Evolutionary conservation across 2,888 invertebrate genomes (phyloP).

Genomic region (Coecobrya sp.): DNA sequence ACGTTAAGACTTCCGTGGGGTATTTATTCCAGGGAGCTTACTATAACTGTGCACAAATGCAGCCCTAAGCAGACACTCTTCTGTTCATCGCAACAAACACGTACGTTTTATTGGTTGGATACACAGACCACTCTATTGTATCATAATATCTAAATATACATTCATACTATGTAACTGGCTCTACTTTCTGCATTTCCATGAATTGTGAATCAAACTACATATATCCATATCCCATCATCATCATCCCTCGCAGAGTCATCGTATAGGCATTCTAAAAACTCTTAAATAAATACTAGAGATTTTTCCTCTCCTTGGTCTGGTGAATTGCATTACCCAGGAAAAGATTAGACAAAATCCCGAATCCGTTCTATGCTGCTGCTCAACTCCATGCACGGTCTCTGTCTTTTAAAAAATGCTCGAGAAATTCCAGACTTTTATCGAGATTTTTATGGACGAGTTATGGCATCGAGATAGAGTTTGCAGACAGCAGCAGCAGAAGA

Average conservation of each 20-base stretch:
- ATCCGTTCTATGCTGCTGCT: slow-evolving; percentile 35
- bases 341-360: slow-evolving; percentile 75
- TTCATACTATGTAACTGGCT: neutral
- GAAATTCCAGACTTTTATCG: slow-evolving; percentile 78
- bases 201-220: slow-evolving; percentile 63
- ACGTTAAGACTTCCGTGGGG: slow-evolving; percentile 43
- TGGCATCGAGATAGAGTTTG: slow-evolving; percentile 65
- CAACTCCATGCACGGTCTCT: neutral
- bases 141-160: slow-evolving; percentile 34
- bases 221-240: slow-evolving; percentile 39
- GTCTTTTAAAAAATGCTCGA: slow-evolving; percentile 55
- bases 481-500: slow-evolving; percentile 44
- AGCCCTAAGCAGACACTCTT: slow-evolving; percentile 38
- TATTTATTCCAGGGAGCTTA: slow-evolving; percentile 45
- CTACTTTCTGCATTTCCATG: slow-evolving; percentile 31
- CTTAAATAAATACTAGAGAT: slow-evolving; percentile 41
- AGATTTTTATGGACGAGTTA: slow-evolving; percentile 76
- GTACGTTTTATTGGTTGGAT: slow-evolving; percentile 39
- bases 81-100: slow-evolving; percentile 53
- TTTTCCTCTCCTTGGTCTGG: slow-evolving; percentile 44
- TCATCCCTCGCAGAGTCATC: neutral
- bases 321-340: slow-evolving; percentile 36
- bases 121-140: slow-evolving; percentile 58
- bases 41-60: slow-evolving; percentile 52
- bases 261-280: slow-evolving; percentile 27